Conservation (phyloP, 2,888 invertebrate species). For the Drosophila stalkeri region DNA sequence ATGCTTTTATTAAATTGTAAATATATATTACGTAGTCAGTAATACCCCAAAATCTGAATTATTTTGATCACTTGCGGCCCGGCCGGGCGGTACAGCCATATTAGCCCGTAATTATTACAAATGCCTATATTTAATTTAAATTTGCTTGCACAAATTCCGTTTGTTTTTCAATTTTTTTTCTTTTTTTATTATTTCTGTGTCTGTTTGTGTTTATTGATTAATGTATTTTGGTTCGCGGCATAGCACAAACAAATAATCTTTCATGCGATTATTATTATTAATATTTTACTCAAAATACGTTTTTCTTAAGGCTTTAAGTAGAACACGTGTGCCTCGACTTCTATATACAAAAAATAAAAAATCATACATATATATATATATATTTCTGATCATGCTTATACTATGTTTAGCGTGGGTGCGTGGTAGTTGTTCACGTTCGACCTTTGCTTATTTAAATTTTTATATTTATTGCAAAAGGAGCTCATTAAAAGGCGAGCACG, state of each 20-base stretch:
- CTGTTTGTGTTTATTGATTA: slow-evolving; percentile 62
- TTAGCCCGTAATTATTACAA: slow-evolving; percentile 66
- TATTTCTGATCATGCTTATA: slow-evolving; percentile 7
- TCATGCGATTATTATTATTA: slow-evolving; percentile 60
- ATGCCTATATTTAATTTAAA: slow-evolving; percentile 64
- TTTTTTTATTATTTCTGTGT: slow-evolving; percentile 16
- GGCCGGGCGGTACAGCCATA: slow-evolving; percentile 23
- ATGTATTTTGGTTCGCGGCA: slow-evolving; percentile 42
- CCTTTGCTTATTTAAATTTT: slow-evolving; percentile 14
- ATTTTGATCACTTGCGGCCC: slow-evolving; percentile 1
- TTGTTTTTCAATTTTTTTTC: slow-evolving; percentile 8
- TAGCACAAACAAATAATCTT: slow-evolving; percentile 60
- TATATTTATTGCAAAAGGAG: slow-evolving; percentile 18
- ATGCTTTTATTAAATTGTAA: neutral
- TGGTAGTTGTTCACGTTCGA: slow-evolving; percentile 23
- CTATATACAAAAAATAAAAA: neutral
- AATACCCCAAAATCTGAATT: neutral
- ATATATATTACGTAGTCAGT: neutral
- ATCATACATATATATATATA: neutral
- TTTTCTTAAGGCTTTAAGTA: slow-evolving; percentile 20
- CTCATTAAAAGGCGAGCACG: slow-evolving; percentile 30
- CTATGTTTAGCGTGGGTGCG: slow-evolving; percentile 14
- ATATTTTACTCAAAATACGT: slow-evolving; percentile 50
- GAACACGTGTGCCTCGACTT: slow-evolving; percentile 29
- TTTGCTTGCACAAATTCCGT: slow-evolving; percentile 39